phyloP scores from a whole-genome alignment of 2,797 vertebrate genomes.

The Crocidura indochinensis region DNA sequence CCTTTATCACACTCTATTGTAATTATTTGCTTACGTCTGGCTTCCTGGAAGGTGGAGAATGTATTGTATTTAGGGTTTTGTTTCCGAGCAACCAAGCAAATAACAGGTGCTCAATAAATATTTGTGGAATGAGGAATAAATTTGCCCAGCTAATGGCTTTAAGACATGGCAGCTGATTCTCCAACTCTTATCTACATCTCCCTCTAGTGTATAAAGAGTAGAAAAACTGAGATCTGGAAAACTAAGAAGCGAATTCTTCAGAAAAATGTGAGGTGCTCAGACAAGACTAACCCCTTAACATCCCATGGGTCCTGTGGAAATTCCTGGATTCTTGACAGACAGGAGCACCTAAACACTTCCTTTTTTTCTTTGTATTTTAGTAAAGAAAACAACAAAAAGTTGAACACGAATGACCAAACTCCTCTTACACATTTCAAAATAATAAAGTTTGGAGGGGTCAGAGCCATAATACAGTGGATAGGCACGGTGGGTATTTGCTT shows the following conservation, averaged over 20 bases:
- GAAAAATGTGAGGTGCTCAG: neutral
- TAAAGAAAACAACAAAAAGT: neutral
- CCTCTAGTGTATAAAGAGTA: conserved; percentile 26
- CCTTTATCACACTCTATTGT: neutral
- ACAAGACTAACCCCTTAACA: neutral
- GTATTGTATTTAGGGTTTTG: conserved; percentile 16
- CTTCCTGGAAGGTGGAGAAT: neutral
- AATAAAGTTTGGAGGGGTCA: too few species aligned
- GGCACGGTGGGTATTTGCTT: too few species aligned
- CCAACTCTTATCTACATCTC: neutral
- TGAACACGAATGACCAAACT: neutral
- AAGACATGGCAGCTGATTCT: conserved; percentile 7
- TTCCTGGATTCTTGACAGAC: neutral
- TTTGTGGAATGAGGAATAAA: conserved; percentile 37
- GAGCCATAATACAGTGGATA: too few species aligned
- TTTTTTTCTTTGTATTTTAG: neutral
- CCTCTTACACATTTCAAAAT: neutral
- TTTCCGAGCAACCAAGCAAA: conserved; percentile 4
- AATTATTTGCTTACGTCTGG: conserved; percentile 9
- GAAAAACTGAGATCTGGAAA: neutral
- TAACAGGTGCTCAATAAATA: conserved; percentile 55
- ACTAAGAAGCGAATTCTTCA: neutral
- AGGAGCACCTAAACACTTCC: neutral
- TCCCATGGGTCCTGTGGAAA: neutral
- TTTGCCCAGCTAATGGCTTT: conserved; percentile 19